phyloP scores from a whole-genome alignment of 2,888 invertebrate genomes.

The Anoplius nigerrimus region DNA sequence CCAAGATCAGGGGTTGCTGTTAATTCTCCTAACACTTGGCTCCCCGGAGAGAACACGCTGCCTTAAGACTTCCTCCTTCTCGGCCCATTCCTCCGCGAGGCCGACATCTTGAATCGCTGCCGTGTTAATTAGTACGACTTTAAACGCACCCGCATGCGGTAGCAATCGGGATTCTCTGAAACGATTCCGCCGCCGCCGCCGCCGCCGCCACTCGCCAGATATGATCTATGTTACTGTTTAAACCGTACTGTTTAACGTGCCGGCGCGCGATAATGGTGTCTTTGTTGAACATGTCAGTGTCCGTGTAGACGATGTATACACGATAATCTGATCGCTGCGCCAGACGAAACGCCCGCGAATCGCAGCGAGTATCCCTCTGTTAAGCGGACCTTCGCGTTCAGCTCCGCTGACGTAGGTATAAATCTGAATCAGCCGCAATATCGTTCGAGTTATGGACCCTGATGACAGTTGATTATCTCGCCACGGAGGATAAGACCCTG shows the following conservation, averaged over 20 bases:
- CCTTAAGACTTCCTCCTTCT: conserved; percentile 69
- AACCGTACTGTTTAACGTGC: too few relatives aligned
- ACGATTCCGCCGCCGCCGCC: conserved; percentile 42
- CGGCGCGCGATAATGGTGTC: too few relatives aligned
- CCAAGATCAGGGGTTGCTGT: conserved; percentile 71
- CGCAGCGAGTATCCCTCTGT: too few relatives aligned
- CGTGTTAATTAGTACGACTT: conserved; percentile 71
- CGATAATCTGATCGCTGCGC: too few relatives aligned
- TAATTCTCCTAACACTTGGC: conserved; percentile 72
- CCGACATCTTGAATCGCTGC: conserved; percentile 67
- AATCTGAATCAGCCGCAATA: too few relatives aligned
- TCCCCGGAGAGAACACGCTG: conserved; percentile 69
- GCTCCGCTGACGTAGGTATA: too few relatives aligned
- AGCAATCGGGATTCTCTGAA: conserved; percentile 52
- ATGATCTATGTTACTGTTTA: conserved; percentile 21
- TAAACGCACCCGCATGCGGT: conserved; percentile 61
- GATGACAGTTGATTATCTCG: too few relatives aligned
- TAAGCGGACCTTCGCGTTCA: too few relatives aligned
- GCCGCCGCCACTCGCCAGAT: conserved; percentile 37
- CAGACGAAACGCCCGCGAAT: too few relatives aligned
- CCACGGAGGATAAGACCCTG: not conserved
- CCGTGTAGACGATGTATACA: too few relatives aligned
- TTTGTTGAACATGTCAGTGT: too few relatives aligned
- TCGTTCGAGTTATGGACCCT: too few relatives aligned
- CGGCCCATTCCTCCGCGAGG: conserved; percentile 46